phyloP scores from a whole-genome alignment of 1,140 invertebrate species.

The Octopus sinensis region DNA sequence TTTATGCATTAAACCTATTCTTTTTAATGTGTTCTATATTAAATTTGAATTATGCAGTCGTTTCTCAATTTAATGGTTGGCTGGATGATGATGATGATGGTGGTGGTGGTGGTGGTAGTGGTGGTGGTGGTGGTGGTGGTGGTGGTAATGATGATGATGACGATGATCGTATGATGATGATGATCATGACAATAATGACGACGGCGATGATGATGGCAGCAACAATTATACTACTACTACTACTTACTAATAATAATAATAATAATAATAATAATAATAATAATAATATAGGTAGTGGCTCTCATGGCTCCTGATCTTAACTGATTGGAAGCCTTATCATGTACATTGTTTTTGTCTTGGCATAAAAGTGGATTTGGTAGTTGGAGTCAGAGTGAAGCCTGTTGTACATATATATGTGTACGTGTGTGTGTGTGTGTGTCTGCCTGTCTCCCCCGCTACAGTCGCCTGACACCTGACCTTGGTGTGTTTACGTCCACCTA shows the following conservation, averaged over 20 bases:
- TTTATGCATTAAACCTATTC: neutral
- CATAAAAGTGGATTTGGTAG: too few species aligned
- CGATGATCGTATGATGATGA: neutral
- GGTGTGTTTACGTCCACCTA: too few species aligned
- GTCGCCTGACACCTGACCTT: too few species aligned
- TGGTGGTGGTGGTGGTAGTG: neutral
- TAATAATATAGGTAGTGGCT: too few species aligned
- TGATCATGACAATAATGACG: neutral
- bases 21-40: neutral
- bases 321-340: too few species aligned
- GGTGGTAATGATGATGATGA: neutral
- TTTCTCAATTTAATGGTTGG: neutral
- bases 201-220: neutral
- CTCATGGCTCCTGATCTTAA: too few species aligned
- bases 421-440: too few species aligned
- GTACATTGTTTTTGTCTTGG: too few species aligned
- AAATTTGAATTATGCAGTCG: neutral
- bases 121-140: neutral
- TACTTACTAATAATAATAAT: conserved; percentile 7
- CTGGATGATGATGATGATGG: neutral
- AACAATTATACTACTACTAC: too few species aligned
- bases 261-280: conserved; percentile 4
- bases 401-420: too few species aligned
- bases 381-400: too few species aligned
- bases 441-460: too few species aligned